Evolutionary conservation across 2,113 vertebrate species (phyloP).

Genomic region (Dipodomys merriami): DNA sequence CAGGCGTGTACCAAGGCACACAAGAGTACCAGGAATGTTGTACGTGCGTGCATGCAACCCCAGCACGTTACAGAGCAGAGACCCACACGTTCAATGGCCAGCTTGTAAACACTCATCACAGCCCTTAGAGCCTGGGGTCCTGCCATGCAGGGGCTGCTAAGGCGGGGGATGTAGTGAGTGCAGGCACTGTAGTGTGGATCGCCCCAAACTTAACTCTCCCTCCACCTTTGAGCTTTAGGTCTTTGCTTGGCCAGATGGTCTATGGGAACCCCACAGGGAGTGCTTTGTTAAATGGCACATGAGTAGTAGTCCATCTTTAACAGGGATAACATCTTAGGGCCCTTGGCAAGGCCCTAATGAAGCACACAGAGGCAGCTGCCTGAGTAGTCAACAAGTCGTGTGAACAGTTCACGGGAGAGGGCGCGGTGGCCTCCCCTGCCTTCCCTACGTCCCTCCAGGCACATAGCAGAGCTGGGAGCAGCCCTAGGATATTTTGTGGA

Average conservation of each 20-base stretch:
- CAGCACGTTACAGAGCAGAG: background rate
- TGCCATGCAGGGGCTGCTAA: background rate
- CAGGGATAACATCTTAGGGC: background rate
- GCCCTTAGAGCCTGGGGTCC: background rate
- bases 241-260: background rate
- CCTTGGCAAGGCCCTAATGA: background rate
- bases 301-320: background rate
- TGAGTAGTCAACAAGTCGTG: no score
- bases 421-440: no score
- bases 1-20: background rate
- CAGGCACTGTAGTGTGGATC: background rate
- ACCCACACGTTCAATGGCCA: background rate
- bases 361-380: no score
- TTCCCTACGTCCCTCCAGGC: background rate
- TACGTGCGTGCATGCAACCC: fast-evolving
- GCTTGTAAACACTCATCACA: background rate
- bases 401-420: no score
- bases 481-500: background rate
- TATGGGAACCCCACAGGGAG: background rate
- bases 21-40: background rate
- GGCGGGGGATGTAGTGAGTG: background rate
- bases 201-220: background rate
- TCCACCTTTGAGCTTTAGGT: background rate
- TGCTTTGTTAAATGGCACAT: background rate
- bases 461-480: background rate